phyloP scores from a whole-genome alignment of 2,113 vertebrate genomes.

The Enhydra lutris region DNA sequence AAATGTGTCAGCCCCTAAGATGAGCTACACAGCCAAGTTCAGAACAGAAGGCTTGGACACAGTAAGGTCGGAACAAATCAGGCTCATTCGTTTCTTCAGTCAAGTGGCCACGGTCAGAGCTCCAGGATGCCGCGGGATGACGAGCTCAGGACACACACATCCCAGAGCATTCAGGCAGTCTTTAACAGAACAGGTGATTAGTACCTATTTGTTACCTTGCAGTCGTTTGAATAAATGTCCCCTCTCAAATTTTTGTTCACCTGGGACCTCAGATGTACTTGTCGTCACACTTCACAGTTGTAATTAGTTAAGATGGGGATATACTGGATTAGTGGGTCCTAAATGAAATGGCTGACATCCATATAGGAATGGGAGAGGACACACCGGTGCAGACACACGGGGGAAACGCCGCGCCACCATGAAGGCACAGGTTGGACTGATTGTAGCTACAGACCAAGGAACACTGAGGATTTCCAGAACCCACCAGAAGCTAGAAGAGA shows the following conservation, averaged over 20 bases:
- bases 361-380: neutral
- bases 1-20: neutral
- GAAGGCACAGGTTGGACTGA: neutral
- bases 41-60: neutral
- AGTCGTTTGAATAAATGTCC: neutral
- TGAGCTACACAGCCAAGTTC: neutral
- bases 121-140: accelerated
- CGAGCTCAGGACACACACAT: too few species aligned
- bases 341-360: too few species aligned
- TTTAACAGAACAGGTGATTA: too few species aligned
- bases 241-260: neutral
- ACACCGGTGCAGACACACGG: neutral
- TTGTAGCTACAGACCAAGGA: too few species aligned
- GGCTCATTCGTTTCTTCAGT: neutral
- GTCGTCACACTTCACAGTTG: neutral
- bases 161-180: too few species aligned
- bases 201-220: too few species aligned
- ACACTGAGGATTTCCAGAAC: too few species aligned
- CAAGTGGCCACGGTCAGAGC: accelerated
- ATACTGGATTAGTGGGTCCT: neutral
- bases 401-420: accelerated
- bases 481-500: neutral
- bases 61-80: accelerated
- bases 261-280: neutral
- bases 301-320: neutral